Base-by-base conservation (phyloP, 2,797 vertebrate genomes). In the Dromococcyx pavoninus region DNA sequence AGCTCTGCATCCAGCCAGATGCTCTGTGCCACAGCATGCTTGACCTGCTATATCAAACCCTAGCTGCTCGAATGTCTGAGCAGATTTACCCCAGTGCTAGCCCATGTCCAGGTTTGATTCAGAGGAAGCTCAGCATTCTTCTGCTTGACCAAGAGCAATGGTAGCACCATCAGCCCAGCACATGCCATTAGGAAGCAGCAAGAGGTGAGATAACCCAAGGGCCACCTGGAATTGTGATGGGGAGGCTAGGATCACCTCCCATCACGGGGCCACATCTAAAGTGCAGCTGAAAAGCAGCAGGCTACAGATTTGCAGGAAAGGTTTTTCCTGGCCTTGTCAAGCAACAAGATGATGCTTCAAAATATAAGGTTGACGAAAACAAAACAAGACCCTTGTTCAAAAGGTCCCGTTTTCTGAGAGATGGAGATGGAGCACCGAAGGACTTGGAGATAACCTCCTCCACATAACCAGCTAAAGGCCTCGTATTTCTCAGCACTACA, bases 401-500 rank as follows among this genome's bases (percentile, higher is more conserved):
- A 25, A 57, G 35, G 32, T 62, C 54, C 21, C 28, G 18, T 18
- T 35, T 46, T 65, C 56, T 53, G 41, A 48, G 41, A 48, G 43
- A 32, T 9, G 23, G 56, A 64, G 27, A 32, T 9, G 23, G 50
- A 64, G 27, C 57, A 30, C 7, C 25, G 33, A 70, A 35, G 33
- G 70, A 37, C 30, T 22, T 3, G 18, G n/a, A 46, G 7, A 58
- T 28, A 10, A n/a, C 33, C 18, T 48, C 19, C 33, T 65, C 32
- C 62, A 22, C 1, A 0, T 28, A 79, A 24, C 27, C 32, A 76
- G 4, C 30, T 32, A 50, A 54, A 75, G 39, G 39, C 39, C 39
- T 48, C 3, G 1, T 0, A 0, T 30, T 71, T 85, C 28, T 71
- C 51, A 54, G 57, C 2, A 0, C 30, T 17, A 37, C 17, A 6